These are phyloP conservation scores for Tinea pellionella DNA, from an alignment of 2,888 invertebrate species.

Conservation along the genomic window DNA sequence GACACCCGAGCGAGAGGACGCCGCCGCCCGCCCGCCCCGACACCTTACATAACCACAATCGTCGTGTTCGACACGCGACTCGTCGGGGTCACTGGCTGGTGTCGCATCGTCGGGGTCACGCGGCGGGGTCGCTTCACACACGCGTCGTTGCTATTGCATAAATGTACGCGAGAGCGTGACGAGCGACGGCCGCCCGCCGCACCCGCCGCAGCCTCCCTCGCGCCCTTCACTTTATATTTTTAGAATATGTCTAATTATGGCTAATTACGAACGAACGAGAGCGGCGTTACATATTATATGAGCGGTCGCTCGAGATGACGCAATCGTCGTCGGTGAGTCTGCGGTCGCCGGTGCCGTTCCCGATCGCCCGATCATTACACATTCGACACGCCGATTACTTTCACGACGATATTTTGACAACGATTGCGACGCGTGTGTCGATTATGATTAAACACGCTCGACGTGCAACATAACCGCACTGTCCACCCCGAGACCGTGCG, in stretches of 20 bases:
- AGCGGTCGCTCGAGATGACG: no score
- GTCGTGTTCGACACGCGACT: background rate
- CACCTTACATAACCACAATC: background rate
- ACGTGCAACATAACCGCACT: no score
- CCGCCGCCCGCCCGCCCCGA: no score
- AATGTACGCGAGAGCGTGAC: background rate
- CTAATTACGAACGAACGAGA: background rate
- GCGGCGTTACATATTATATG: no score
- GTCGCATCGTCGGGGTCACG: background rate
- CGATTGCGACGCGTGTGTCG: no score
- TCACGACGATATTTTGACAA: background rate
- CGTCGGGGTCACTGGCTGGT: background rate
- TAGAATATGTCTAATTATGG: no score
- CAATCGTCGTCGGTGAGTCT: background rate
- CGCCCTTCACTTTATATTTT: no score
- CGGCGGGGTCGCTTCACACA: no score
- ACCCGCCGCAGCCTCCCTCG: background rate
- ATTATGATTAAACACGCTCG: no score
- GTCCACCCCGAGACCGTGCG: no score
- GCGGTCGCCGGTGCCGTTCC: background rate
- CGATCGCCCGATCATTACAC: background rate
- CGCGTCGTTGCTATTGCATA: no score
- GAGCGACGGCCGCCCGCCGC: background rate
- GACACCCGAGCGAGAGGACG: no score
- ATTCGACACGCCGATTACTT: background rate